phyloP scores from a whole-genome alignment of 2,797 vertebrate species.

The Melanotaenia maccullochi region DNA sequence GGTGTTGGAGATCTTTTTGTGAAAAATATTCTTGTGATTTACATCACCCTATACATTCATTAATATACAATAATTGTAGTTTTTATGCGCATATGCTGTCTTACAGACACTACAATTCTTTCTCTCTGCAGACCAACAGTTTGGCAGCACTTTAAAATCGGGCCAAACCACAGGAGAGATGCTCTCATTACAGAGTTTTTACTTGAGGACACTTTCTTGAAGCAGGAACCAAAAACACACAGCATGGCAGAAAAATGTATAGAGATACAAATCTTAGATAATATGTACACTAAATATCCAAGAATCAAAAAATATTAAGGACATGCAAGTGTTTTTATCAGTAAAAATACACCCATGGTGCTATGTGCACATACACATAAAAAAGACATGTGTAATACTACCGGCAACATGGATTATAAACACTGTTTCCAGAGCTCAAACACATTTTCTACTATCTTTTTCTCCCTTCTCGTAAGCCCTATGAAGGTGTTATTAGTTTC shows the following conservation, averaged over 20 bases:
- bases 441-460: slow-evolving; percentile 12
- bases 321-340: neutral
- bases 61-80: neutral
- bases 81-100: neutral
- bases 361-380: neutral
- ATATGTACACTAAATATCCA: slow-evolving; percentile 6
- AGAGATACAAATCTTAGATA: slow-evolving; percentile 19
- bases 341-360: slow-evolving; percentile 1
- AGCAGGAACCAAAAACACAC: slow-evolving; percentile 35
- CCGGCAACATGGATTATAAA: neutral
- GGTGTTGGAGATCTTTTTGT: neutral
- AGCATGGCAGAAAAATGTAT: slow-evolving; percentile 22
- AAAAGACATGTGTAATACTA: neutral
- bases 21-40: neutral
- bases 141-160: slow-evolving; percentile 61
- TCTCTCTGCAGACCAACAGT: slow-evolving; percentile 30
- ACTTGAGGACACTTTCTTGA: slow-evolving; percentile 42
- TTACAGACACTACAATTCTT: slow-evolving; percentile 16
- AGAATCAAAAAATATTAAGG: neutral
- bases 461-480: slow-evolving; percentile 10
- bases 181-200: slow-evolving; percentile 70
- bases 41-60: neutral
- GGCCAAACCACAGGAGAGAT: slow-evolving; percentile 64
- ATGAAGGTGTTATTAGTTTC: neutral
- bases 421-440: slow-evolving; percentile 4